A percentile compares a stretch with the other conserved stretches of the same genome.
These are phyloP conservation scores for Scelioninae gen. 2 DNA, from an alignment of 2,888 invertebrate genomes.

Conservation along the genomic window DNA sequence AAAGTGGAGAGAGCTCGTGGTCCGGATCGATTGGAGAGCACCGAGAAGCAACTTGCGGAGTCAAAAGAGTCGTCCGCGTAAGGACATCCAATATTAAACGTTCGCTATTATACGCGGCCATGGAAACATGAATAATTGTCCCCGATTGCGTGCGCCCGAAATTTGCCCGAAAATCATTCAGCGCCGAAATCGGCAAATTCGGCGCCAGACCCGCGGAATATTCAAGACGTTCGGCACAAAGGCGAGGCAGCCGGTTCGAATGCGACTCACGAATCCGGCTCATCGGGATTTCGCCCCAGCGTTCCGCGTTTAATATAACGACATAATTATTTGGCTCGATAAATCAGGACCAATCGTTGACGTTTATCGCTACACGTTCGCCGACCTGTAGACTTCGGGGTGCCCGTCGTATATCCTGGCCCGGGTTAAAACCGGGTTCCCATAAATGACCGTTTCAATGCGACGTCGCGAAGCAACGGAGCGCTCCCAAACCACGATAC, in stretches of 20 bases:
- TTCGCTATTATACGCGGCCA: conserved; percentile 71
- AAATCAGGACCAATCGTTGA: conserved; percentile 18
- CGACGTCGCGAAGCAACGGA: conserved; percentile 48
- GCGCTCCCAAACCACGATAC: conserved; percentile 36
- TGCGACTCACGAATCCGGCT: conserved; percentile 50
- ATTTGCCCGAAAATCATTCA: conserved; percentile 61
- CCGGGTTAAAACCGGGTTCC: conserved; percentile 30
- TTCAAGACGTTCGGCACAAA: conserved; percentile 36
- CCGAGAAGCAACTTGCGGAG: conserved; percentile 34
- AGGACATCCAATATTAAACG: conserved; percentile 71
- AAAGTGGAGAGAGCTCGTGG: conserved; percentile 34
- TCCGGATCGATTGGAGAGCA: conserved; percentile 47
- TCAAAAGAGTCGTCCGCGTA: conserved; percentile 55
- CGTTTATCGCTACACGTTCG: conserved; percentile 9
- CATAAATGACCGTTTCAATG: conserved; percentile 53
- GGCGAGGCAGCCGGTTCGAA: conserved; percentile 52
- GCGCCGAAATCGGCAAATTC: conserved; percentile 33
- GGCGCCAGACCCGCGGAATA: conserved; percentile 43
- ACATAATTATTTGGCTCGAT: conserved; percentile 33
- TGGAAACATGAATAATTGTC: conserved; percentile 72
- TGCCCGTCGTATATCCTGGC: conserved; percentile 4
- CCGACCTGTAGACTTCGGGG: not conserved
- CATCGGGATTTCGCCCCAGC: conserved; percentile 47
- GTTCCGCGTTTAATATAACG: conserved; percentile 32
- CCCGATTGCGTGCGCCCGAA: conserved; percentile 66